Conservation (phyloP, 2,113 vertebrate genomes). For the Ariopsis seemanni region DNA sequence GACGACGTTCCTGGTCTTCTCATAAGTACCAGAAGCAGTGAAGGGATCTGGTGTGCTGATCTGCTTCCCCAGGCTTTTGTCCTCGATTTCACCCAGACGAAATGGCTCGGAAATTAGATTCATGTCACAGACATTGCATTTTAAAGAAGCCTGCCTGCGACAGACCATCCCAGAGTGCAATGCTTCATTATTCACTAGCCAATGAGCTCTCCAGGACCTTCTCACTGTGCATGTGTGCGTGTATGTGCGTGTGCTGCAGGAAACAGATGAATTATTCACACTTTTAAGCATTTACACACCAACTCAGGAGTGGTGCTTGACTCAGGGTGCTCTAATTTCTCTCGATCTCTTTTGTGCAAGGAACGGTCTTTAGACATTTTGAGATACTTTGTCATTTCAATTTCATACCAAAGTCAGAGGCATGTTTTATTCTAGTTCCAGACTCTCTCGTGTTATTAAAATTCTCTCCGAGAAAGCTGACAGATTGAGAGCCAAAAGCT, state of each 20-base stretch:
- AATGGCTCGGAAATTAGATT: slow-evolving; percentile 66
- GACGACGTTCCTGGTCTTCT: slow-evolving; percentile 29
- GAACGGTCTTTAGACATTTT: background rate
- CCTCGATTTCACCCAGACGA: slow-evolving; percentile 69
- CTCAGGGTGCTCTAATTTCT: slow-evolving; percentile 47
- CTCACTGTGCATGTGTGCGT: slow-evolving; percentile 43
- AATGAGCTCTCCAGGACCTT: slow-evolving; percentile 70
- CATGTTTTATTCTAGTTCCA: background rate
- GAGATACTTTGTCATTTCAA: background rate
- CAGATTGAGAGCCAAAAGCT: slow-evolving; percentile 39
- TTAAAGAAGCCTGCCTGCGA: slow-evolving; percentile 56
- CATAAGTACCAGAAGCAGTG: slow-evolving; percentile 24
- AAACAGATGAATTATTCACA: slow-evolving; percentile 84
- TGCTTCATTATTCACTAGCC: slow-evolving; percentile 68
- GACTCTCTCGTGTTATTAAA: slow-evolving; percentile 16
- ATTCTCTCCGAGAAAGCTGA: slow-evolving; percentile 7
- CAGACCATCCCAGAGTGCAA: slow-evolving; percentile 59
- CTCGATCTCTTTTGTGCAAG: background rate
- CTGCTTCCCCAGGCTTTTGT: slow-evolving; percentile 55
- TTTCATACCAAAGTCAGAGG: background rate
- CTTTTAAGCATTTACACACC: slow-evolving; percentile 75
- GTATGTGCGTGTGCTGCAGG: slow-evolving; percentile 46
- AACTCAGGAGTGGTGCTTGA: slow-evolving; percentile 71
- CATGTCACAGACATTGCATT: slow-evolving; percentile 65
- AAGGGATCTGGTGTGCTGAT: slow-evolving; percentile 52